A percentile compares a stretch with the other conserved stretches of the same genome.
Evolutionary conservation across 2,113 vertebrate species (phyloP).

Genomic region (Erythrolamprus reginae): DNA sequence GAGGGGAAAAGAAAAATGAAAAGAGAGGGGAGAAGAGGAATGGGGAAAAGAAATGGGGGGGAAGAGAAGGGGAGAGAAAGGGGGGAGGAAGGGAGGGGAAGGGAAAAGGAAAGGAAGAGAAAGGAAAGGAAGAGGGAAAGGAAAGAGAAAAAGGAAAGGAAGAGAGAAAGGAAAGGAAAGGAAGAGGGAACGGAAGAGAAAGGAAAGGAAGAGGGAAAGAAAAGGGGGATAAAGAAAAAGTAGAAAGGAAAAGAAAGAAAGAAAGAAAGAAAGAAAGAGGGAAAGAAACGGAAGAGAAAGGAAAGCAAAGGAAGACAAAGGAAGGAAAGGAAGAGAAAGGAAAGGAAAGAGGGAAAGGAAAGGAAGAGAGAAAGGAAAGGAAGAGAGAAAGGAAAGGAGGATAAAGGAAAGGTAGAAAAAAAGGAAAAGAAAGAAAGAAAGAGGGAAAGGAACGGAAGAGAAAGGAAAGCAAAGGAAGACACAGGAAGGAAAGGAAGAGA

Average conservation of each 20-base stretch:
- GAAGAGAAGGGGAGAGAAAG: neutral
- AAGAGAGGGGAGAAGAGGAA: neutral
- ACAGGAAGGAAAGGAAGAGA: too few species aligned
- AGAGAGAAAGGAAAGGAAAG: neutral
- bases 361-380: neutral
- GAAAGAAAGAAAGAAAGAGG: neutral
- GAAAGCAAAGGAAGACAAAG: accelerated
- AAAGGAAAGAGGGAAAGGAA: neutral
- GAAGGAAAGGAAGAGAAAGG: too few species aligned
- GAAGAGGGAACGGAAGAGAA: neutral
- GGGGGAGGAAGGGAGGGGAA: too few species aligned
- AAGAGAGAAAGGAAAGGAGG: too few species aligned
- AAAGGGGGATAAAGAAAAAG: neutral
- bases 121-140: neutral
- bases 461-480: neutral
- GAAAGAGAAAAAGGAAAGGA: neutral
- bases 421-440: neutral
- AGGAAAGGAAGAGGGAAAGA: accelerated
- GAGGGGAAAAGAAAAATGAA: neutral
- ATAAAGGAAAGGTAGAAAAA: neutral
- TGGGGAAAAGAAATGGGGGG: too few species aligned
- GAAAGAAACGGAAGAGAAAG: neutral
- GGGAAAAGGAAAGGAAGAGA: neutral
- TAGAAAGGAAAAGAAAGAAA: neutral
- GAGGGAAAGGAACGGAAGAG: too few species aligned